Percentiles rank a stretch among this genome's conserved stretches.
Evolutionary conservation across 2,113 vertebrate genomes (phyloP).

Genomic region (Heloderma charlesbogerti): DNA sequence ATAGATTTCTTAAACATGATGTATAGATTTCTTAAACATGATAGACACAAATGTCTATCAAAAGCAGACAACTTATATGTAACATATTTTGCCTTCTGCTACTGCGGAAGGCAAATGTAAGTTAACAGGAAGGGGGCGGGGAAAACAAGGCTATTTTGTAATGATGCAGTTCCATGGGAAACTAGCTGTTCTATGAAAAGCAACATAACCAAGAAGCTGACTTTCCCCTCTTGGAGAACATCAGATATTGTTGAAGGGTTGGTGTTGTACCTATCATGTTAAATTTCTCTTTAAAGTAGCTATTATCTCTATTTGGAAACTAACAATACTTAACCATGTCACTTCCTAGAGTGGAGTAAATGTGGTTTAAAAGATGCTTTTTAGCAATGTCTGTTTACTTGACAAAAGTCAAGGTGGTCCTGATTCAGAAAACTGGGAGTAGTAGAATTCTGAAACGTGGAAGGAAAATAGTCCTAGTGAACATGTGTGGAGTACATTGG

Average conservation of each 20-base stretch:
- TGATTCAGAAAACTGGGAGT: neutral
- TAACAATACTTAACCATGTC: neutral
- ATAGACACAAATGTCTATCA: neutral
- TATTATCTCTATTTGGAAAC: constrained; percentile 25
- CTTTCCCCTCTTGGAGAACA: constrained; percentile 33
- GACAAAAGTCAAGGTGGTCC: neutral
- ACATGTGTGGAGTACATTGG: neutral
- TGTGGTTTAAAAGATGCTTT: neutral
- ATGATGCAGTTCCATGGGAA: neutral
- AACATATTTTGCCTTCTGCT: neutral
- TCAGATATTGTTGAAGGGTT: constrained; percentile 23
- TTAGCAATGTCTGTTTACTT: neutral
- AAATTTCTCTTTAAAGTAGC: neutral
- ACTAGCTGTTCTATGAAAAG: constrained; percentile 2
- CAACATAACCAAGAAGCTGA: neutral
- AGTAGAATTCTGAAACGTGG: neutral
- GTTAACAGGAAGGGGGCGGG: constrained; percentile 7
- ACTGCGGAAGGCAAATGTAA: neutral
- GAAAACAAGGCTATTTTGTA: neutral
- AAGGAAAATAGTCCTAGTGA: neutral
- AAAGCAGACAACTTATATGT: neutral
- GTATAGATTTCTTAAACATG: neutral
- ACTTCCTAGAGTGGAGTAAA: constrained; percentile 17
- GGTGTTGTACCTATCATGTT: neutral
- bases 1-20: neutral